Percentiles rank a stretch among this genome's conserved stretches.
These are phyloP conservation scores for Thamnophis elegans DNA, from an alignment of 2,797 vertebrate genomes.

Conservation along the genomic window DNA sequence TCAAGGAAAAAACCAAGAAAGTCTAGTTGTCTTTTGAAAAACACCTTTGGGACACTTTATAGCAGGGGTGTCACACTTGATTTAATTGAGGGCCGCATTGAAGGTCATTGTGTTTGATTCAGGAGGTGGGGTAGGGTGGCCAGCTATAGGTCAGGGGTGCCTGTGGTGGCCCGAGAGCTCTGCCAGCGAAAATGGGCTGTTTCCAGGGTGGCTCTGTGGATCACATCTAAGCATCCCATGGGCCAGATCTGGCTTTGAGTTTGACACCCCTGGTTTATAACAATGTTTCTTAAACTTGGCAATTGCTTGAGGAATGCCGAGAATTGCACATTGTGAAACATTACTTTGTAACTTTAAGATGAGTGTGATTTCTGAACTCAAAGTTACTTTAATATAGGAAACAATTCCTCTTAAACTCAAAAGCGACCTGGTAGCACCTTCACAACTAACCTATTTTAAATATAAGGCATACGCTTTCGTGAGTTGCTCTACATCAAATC, in stretches of 20 bases:
- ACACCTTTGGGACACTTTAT: neutral
- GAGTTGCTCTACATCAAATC: neutral
- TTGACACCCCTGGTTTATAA: neutral
- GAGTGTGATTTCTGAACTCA: neutral
- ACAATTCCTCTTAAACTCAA: neutral
- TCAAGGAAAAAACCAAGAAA: neutral
- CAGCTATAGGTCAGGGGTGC: no score
- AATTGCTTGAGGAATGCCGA: neutral
- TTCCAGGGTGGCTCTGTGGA: no score
- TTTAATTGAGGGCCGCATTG: no score
- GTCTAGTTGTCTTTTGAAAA: neutral
- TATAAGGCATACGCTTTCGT: neutral
- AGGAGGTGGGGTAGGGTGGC: no score
- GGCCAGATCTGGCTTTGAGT: no score
- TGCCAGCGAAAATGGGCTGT: no score
- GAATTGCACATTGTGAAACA: neutral
- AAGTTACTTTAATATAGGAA: neutral
- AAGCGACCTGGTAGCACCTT: neutral
- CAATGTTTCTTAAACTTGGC: neutral
- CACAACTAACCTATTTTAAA: neutral
- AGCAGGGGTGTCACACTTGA: no score
- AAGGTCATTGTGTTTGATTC: no score
- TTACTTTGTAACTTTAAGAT: neutral
- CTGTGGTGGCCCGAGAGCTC: no score
- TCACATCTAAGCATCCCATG: no score